Base-by-base conservation (phyloP, 2,113 vertebrate genomes). In the Heterotilapia buettikoferi region DNA sequence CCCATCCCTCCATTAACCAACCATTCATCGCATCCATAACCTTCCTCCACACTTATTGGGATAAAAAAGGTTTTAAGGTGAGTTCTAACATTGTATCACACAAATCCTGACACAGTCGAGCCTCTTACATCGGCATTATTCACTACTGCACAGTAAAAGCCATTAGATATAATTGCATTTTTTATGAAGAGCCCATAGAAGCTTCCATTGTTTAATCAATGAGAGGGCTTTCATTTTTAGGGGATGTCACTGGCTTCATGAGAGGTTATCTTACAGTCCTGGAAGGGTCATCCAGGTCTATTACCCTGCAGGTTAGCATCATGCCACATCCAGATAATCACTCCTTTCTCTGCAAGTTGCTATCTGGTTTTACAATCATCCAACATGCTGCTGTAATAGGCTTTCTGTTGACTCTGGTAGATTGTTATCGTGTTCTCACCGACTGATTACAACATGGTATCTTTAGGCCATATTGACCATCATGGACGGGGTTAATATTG, bases 341-440 rank as follows among this genome's bases (percentile, higher is more conserved):
- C 59, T 93, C 83, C 66, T 50, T 59, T 90, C 63, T 81, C 43
- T 63, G n/a, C 81, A 66, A 80, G 56, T 66, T 40, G 43, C 50
- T 93, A 92, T 93, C 84, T 89, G 83, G n/a, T 83, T 85, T 54
- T 84, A 84, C 88, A 90, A 93, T 94, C 91, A 40, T 29, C 31
- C 59, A 78, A 47, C 24, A 33, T 86, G 82, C 66, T 83, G 84
- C 86, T 87, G 85, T 94, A 95, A 95, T 94, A 84, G 90, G 73
- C 66, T 93, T 94, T 93, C 85, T 94, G 88, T 92, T 93, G 89
- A 92, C 92, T 92, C 90, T 90, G 87, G 78, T 82, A 82, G 93
- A 93, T 85, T 92, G 54, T 80, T 91, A 89, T 93, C 90, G 84
- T 5, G 16, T 80, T 78, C 88, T 53, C 45, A 81, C 76, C 82